phyloP scores from a whole-genome alignment of 2,797 vertebrate species.

The Carduelis carduelis region DNA sequence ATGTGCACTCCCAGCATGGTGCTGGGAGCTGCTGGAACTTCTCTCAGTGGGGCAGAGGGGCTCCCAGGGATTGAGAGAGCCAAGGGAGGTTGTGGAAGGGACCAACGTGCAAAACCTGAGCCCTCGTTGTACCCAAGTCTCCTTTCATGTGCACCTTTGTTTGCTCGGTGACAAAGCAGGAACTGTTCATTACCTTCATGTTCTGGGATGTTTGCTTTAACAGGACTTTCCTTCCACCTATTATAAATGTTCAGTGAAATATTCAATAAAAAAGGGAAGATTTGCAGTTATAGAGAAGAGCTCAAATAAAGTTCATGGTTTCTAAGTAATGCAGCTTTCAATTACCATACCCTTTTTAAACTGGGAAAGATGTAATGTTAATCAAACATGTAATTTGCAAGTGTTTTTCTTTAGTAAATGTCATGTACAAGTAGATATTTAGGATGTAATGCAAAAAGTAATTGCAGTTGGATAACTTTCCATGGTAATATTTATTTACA shows the following conservation, averaged over 20 bases:
- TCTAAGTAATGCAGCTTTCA: constrained; percentile 73
- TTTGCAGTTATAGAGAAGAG: constrained; percentile 60
- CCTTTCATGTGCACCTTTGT: not conserved
- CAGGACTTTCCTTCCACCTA: constrained; percentile 13
- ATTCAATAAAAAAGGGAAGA: constrained; percentile 61
- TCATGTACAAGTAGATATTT: constrained; percentile 77
- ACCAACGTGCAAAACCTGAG: not conserved
- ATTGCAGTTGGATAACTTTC: constrained; percentile 58
- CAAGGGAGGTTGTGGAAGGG: not conserved
- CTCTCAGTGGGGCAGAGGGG: no score
- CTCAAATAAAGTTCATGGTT: constrained; percentile 77
- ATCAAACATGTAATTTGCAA: constrained; percentile 83
- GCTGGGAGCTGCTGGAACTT: not conserved
- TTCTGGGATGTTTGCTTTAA: constrained; percentile 54
- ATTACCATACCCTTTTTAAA: constrained; percentile 77
- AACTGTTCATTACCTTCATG: constrained; percentile 35
- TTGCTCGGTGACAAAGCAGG: constrained; percentile 32
- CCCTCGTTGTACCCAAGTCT: not conserved
- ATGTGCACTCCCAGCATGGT: fast-evolving
- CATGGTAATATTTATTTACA: constrained; percentile 41
- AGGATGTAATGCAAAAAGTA: constrained; percentile 73
- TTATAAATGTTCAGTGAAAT: constrained; percentile 56
- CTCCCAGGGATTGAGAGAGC: not conserved
- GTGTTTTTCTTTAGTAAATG: constrained; percentile 81
- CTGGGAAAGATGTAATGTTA: constrained; percentile 78